Evolutionary conservation across 2,888 invertebrate species (phyloP).

Genomic region (Orthonychiurus folsomi): DNA sequence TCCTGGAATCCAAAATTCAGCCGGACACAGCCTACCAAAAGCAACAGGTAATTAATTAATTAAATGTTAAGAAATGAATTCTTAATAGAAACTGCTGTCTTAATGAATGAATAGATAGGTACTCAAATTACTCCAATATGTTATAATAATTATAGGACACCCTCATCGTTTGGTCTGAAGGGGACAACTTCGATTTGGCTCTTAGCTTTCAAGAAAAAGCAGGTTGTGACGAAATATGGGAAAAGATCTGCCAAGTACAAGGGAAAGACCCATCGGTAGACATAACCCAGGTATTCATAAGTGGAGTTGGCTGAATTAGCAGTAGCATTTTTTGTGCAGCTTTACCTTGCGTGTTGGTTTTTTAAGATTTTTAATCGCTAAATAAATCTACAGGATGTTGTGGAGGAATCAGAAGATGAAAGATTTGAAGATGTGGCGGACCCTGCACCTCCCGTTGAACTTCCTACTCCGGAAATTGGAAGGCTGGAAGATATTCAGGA

Average conservation of each 20-base stretch:
- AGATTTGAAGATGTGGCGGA: slow-evolving; percentile 94
- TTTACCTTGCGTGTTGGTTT: no score
- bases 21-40: slow-evolving; percentile 99
- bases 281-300: slow-evolving; percentile 63
- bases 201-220: slow-evolving; percentile 99
- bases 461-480: slow-evolving; percentile 89
- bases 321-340: no score
- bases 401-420: slow-evolving; percentile 94
- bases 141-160: slow-evolving; percentile 62
- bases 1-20: slow-evolving; percentile 95
- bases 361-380: neutral
- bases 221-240: slow-evolving; percentile 99
- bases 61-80: neutral
- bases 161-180: slow-evolving; percentile 99
- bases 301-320: slow-evolving; percentile 1
- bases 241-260: slow-evolving; percentile 98
- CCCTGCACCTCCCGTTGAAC: slow-evolving; percentile 82
- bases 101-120: neutral
- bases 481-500: slow-evolving; percentile 92
- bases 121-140: neutral
- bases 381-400: slow-evolving; percentile 55
- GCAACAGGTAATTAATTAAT: slow-evolving; percentile 64
- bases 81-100: neutral
- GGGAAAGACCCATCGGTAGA: slow-evolving; percentile 98
- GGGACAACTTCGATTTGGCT: slow-evolving; percentile 97